These are phyloP conservation scores for Drosophila varians DNA, from an alignment of 1,140 invertebrate genomes.

Conservation along the genomic window DNA sequence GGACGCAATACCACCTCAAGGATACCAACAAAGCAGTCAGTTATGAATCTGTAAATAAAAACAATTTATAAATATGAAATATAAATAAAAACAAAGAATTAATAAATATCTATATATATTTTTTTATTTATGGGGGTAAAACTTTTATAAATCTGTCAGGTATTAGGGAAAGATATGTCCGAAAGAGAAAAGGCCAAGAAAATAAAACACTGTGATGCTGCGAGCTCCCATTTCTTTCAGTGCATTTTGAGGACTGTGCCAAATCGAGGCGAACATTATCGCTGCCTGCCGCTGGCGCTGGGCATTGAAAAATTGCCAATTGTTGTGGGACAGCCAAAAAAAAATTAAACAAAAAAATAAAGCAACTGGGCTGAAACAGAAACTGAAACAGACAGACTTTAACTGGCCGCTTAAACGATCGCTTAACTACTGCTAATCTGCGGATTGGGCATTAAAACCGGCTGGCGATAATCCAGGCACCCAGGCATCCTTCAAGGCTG, in stretches of 20 bases:
- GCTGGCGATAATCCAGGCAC: slow-evolving; percentile 22
- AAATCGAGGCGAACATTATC: slow-evolving; percentile 66
- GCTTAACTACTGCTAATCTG: slow-evolving; percentile 80
- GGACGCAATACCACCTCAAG: too few species aligned
- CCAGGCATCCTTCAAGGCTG: slow-evolving; percentile 33
- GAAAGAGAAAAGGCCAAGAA: too few species aligned
- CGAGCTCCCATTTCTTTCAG: slow-evolving; percentile 5
- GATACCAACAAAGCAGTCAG: too few species aligned
- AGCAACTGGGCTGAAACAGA: not conserved
- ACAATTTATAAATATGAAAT: too few species aligned
- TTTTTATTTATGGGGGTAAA: too few species aligned
- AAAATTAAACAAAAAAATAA: not conserved
- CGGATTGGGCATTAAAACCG: slow-evolving; percentile 46
- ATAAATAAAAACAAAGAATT: too few species aligned
- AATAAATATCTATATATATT: too few species aligned
- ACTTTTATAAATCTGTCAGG: too few species aligned
- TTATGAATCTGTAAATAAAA: too few species aligned
- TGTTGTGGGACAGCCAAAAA: slow-evolving; percentile 23
- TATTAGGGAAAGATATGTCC: too few species aligned
- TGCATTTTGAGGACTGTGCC: slow-evolving; percentile 18
- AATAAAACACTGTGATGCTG: too few species aligned
- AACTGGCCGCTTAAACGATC: slow-evolving; percentile 71
- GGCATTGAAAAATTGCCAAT: slow-evolving; percentile 74
- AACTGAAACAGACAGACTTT: slow-evolving; percentile 32
- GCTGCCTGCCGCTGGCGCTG: slow-evolving; percentile 61